Evolutionary conservation across 2,888 invertebrate species (phyloP).

Genomic region (Drosophila sordidula): DNA sequence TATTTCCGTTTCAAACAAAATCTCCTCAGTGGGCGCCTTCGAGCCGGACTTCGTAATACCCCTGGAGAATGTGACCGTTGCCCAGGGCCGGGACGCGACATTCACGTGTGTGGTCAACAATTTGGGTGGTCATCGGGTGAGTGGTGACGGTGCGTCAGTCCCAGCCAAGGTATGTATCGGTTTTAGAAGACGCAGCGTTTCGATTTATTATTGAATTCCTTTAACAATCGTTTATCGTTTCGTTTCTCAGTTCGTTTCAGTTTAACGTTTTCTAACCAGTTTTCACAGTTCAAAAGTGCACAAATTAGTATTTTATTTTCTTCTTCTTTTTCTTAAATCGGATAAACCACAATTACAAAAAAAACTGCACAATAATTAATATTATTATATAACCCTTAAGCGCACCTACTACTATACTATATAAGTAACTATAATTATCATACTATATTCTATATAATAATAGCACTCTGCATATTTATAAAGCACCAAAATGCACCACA

Average conservation of each 20-base stretch:
- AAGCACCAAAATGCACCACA: slow-evolving; percentile 64
- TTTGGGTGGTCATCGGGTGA: slow-evolving; percentile 93
- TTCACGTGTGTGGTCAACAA: slow-evolving; percentile 93
- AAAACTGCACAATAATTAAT: slow-evolving; percentile 60
- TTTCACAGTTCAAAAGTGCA: slow-evolving; percentile 63
- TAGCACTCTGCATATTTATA: slow-evolving; percentile 66
- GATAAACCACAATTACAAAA: slow-evolving; percentile 21
- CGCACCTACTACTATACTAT: slow-evolving; percentile 44
- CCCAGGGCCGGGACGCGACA: slow-evolving; percentile 91
- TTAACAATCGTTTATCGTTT: slow-evolving; percentile 9
- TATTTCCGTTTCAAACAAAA: slow-evolving; percentile 83
- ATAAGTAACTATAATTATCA: slow-evolving; percentile 37
- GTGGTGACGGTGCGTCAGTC: slow-evolving; percentile 91
- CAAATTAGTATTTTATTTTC: slow-evolving; percentile 33
- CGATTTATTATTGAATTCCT: slow-evolving; percentile 23
- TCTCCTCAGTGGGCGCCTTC: slow-evolving; percentile 87
- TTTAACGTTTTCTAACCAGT: slow-evolving; percentile 14
- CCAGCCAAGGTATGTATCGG: slow-evolving; percentile 94
- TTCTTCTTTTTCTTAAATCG: slow-evolving; percentile 13
- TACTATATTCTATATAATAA: slow-evolving; percentile 38
- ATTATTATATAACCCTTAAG: slow-evolving; percentile 55
- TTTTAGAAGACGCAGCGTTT: slow-evolving; percentile 77
- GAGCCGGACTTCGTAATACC: slow-evolving; percentile 91
- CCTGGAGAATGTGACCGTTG: slow-evolving; percentile 91
- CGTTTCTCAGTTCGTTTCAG: background rate